These are phyloP conservation scores for Drosophila antonietae DNA, from an alignment of 2,888 invertebrate genomes.

Conservation along the genomic window DNA sequence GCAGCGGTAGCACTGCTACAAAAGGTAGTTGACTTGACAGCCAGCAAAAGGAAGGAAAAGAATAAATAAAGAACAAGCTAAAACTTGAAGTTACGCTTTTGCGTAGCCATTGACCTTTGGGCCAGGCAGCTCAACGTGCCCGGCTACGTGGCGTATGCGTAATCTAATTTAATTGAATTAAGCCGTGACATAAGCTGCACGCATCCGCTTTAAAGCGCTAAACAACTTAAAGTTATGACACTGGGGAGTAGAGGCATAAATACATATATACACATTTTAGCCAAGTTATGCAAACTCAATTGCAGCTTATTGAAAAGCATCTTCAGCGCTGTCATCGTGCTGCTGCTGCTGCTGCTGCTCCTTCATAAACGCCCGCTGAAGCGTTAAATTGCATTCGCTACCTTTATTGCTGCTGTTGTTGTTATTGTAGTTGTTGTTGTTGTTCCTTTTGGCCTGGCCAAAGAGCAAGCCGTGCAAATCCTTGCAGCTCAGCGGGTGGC, in stretches of 20 bases:
- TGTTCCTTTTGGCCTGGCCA: slow-evolving; percentile 32
- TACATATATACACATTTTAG: slow-evolving; percentile 6
- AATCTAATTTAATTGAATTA: slow-evolving; percentile 77
- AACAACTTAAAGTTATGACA: slow-evolving; percentile 16
- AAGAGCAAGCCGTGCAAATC: slow-evolving; percentile 59
- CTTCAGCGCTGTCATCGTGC: slow-evolving; percentile 26
- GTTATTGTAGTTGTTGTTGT: too few species aligned
- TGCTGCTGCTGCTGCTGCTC: slow-evolving; percentile 3
- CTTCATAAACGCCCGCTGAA: slow-evolving; percentile 66
- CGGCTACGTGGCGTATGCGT: slow-evolving; percentile 68
- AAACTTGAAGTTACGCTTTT: slow-evolving; percentile 26
- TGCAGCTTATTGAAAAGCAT: slow-evolving; percentile 64
- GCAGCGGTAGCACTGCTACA: not conserved
- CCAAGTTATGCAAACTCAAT: slow-evolving; percentile 68
- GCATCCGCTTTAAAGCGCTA: slow-evolving; percentile 18
- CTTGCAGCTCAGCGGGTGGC: slow-evolving; percentile 52
- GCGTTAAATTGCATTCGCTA: slow-evolving; percentile 80
- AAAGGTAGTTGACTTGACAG: slow-evolving; percentile 69
- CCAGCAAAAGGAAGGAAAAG: not conserved
- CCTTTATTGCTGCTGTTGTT: slow-evolving; percentile 28
- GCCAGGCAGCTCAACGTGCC: not conserved
- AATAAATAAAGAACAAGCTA: not conserved
- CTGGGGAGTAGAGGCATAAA: not conserved
- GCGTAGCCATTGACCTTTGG: slow-evolving; percentile 71
- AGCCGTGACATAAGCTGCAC: slow-evolving; percentile 70